Evolutionary conservation across 2,888 invertebrate genomes (phyloP), one percentile per base, ranked within the genome.

Genomic region (Monoplex corrugatus): DNA sequence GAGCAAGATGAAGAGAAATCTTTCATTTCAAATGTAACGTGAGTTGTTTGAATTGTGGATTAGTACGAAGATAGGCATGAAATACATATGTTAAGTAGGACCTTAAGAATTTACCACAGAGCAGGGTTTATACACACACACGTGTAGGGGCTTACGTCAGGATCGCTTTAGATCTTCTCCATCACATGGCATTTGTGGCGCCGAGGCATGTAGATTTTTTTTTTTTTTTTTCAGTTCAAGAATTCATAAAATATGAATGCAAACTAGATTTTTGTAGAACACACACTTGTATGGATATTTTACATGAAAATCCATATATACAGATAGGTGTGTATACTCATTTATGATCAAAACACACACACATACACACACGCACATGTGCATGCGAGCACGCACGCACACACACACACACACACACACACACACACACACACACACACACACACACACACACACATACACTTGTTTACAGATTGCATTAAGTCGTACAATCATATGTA

Each of bases 371-470:
- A 44, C 3, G 28, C 8, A 82, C 8, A 13, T n/a, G n/a, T 6
- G 28, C 45, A n/a, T 6, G 28, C 23, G 35, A 16, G 6, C 43
- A 43, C 35, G 75, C 75, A 75, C 75, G 38, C 43, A 35, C 38
- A 6, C 80, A 19, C 38, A 80, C 80, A 80, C 43, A 82, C 43
- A 82, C 40, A 45, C 43, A 82, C 43, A 35, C 82, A 82, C 43
- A 44, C 44, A 82, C 43, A 82, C 82, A 43, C 43, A 43, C 82
- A 44, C 43, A 43, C 82, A 82, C 43, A 23, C 82, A 82, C n/a
- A 43, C 82, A 82, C 28, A 23, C 43, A 44, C 28, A 82, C 82
- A 82, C 28, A 43, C 45, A 82, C 45, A 82, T 10, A 45, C 43
- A 82, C 40, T 6, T n/a, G 43, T 28, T 43, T 8, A 82, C 43